phyloP scores from a whole-genome alignment of 2,888 invertebrate species.

The Cerceris rybyensis region DNA sequence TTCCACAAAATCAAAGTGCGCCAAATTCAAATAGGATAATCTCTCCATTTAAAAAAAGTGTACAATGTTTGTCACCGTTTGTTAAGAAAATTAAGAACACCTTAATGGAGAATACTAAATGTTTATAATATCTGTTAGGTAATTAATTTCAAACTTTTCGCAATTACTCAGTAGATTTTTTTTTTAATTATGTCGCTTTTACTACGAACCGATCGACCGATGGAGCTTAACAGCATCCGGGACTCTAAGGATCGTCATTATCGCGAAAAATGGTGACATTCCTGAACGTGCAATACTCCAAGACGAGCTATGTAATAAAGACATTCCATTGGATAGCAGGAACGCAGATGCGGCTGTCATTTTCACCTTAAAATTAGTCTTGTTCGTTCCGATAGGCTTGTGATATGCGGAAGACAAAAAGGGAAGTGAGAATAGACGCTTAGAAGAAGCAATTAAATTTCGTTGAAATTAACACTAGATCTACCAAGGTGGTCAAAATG shows the following conservation, averaged over 20 bases:
- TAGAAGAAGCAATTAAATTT: background rate
- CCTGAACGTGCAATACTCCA: slow-evolving; percentile 54
- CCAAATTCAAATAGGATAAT: too few relatives aligned
- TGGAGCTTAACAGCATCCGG: slow-evolving; percentile 32
- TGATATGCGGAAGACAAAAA: background rate
- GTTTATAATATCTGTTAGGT: background rate
- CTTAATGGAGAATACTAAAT: too few relatives aligned
- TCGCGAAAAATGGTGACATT: slow-evolving; percentile 62
- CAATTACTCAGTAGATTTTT: background rate
- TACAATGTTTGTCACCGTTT: too few relatives aligned
- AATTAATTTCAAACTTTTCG: background rate
- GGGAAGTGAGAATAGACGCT: background rate
- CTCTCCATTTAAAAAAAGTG: too few relatives aligned
- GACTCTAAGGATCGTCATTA: slow-evolving; percentile 54
- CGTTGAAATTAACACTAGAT: too few relatives aligned
- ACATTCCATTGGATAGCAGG: slow-evolving; percentile 71
- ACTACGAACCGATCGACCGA: slow-evolving; percentile 24
- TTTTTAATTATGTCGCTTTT: slow-evolving; percentile 23
- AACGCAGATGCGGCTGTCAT: slow-evolving; percentile 67
- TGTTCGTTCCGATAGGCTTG: slow-evolving; percentile 16
- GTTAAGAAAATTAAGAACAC: too few relatives aligned
- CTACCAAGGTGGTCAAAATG: too few relatives aligned
- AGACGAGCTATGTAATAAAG: slow-evolving; percentile 75
- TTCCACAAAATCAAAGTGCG: too few relatives aligned
- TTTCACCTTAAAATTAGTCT: slow-evolving; percentile 50